phyloP scores from a whole-genome alignment of 2,113 vertebrate species.

The Mungos mungo region DNA sequence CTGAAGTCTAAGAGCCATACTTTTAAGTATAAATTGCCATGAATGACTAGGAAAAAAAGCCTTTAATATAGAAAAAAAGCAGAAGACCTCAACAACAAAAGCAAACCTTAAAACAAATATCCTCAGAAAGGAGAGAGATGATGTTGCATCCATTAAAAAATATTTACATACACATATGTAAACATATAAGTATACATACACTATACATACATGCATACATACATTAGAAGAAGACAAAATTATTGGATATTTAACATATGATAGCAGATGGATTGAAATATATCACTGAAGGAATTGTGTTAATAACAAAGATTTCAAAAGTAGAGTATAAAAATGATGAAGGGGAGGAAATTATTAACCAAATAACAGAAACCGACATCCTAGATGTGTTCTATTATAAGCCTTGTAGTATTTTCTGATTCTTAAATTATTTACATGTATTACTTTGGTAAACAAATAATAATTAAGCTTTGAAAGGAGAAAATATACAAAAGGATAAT shows the following conservation, averaged over 20 bases:
- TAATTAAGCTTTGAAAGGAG: neutral
- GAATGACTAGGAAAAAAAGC: neutral
- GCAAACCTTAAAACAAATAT: neutral
- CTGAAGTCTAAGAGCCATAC: neutral
- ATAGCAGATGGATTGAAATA: neutral
- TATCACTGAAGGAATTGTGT: conserved; percentile 10
- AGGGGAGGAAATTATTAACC: neutral
- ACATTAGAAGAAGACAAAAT: neutral
- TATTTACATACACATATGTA: neutral
- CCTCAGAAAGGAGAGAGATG: neutral
- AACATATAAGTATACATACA: neutral
- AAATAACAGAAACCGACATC: neutral
- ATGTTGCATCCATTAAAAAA: neutral
- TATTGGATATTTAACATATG: neutral
- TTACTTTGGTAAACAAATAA: conserved; percentile 24
- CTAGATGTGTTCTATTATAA: neutral
- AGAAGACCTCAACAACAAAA: neutral
- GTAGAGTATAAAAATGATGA: neutral
- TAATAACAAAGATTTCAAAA: neutral
- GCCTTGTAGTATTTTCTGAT: neutral
- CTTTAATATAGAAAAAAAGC: neutral
- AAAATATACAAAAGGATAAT: neutral
- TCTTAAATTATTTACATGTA: neutral
- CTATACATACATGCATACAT: neutral
- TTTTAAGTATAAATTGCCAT: neutral